Evolutionary conservation across 2,797 vertebrate species (phyloP), one percentile per base, ranked within the genome.

Genomic region (Lutjanus argentimaculatus): DNA sequence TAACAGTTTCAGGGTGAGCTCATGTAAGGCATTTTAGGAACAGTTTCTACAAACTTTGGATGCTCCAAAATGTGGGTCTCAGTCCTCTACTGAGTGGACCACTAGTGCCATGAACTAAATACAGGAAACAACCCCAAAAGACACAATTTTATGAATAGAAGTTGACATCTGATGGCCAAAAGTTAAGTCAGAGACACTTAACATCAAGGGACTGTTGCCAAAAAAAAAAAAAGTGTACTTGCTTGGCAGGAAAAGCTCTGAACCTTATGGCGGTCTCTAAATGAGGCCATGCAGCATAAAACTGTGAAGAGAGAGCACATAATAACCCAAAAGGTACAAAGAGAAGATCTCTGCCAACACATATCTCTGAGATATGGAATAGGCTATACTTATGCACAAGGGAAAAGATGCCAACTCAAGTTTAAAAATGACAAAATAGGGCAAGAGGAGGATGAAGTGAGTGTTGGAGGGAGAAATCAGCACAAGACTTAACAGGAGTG

Each of bases 161-260:
- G 10, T 66, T 80, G 76, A 80, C 68, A 77, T 84, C 48, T 82
- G 75, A 91, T 72, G 63, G 56, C 40, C 84, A 77, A 66, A 83
- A 66, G 66, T 67, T 64, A 72, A 78, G 46, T 71, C 84, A 78
- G 19, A 71, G 43, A 73, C 59, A 68, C 61, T 78, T 43, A 53
- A 77, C 62, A 74, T 83, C 76, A 77, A 80, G 48, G n/a, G 57
- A 68, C 21, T 21, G 78, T 25, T 78, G 77, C 61, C 77, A 79
- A 74, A 69, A 22, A 69, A 67, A 71, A 67, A 51, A 36, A 36
- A 36, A 36, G 30, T 70, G 63, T 30, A 51, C 59, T 85, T 83
- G 74, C 59, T 85, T 83, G 74, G 75, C 66, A 75, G 52, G 67
- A 70, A 80, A 77, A 57, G 51, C 81, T 67, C 48, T 64, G 62